phyloP scores from a whole-genome alignment of 2,113 vertebrate species.

The Narcine bancroftii region DNA sequence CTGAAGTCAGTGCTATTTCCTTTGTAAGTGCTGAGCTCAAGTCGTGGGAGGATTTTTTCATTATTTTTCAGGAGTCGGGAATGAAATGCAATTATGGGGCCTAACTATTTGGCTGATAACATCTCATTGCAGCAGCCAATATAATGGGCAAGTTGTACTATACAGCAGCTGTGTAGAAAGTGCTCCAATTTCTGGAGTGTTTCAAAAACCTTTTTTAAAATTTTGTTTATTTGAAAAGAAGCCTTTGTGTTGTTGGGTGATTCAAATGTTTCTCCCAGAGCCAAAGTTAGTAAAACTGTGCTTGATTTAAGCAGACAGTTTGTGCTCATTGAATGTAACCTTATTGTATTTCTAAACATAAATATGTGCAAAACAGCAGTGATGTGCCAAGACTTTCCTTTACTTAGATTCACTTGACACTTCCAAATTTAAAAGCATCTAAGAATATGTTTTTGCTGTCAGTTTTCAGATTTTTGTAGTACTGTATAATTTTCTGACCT shows the following conservation, averaged over 20 bases:
- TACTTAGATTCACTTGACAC: slow-evolving; percentile 50
- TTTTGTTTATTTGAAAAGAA: slow-evolving; percentile 86
- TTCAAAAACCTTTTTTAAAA: slow-evolving; percentile 58
- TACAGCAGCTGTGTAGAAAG: slow-evolving; percentile 56
- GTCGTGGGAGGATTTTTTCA: slow-evolving; percentile 49
- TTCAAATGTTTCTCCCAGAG: slow-evolving; percentile 63
- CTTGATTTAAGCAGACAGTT: slow-evolving; percentile 67
- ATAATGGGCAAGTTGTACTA: slow-evolving; percentile 62
- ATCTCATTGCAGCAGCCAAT: slow-evolving; percentile 55
- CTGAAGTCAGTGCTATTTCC: slow-evolving; percentile 68
- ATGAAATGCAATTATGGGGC: slow-evolving; percentile 69
- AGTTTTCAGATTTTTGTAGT: background rate
- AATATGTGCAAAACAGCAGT: slow-evolving; percentile 51
- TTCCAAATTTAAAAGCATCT: slow-evolving; percentile 44
- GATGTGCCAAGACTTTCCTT: slow-evolving; percentile 54
- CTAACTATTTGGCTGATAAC: slow-evolving; percentile 59
- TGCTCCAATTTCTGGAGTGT: slow-evolving; percentile 48
- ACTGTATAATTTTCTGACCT: background rate
- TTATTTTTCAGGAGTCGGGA: slow-evolving; percentile 66
- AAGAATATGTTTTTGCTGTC: background rate
- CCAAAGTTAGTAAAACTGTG: slow-evolving; percentile 56
- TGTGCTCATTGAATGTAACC: slow-evolving; percentile 61
- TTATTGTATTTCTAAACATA: slow-evolving; percentile 52
- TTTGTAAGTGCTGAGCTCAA: slow-evolving; percentile 59
- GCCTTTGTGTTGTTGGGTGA: slow-evolving; percentile 72